Evolutionary conservation across 2,113 vertebrate species (phyloP).

Genomic region (Carettochelys insculpta): DNA sequence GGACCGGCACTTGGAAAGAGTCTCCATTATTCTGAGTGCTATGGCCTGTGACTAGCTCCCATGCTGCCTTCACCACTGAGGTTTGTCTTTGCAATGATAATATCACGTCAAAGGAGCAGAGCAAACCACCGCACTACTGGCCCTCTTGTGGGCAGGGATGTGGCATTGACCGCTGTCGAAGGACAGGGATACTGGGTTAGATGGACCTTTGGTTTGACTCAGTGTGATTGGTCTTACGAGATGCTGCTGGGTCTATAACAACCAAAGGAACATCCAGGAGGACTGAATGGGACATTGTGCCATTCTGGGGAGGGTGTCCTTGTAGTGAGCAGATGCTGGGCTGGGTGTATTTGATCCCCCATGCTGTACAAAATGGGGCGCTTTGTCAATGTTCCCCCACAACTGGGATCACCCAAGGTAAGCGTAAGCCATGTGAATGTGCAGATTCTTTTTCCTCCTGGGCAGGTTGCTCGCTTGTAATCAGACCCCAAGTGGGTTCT

Average conservation of each 20-base stretch:
- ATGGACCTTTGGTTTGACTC: no score
- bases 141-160: neutral
- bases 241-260: neutral
- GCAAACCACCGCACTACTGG: neutral
- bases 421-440: neutral
- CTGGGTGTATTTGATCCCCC: neutral
- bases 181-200: no score
- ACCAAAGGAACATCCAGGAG: neutral
- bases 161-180: no score
- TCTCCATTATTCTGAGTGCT: no score
- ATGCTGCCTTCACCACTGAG: neutral
- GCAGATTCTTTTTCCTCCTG: no score
- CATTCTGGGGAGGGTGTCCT: neutral
- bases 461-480: neutral
- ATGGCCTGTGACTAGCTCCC: no score
- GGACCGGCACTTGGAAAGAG: no score
- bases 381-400: neutral
- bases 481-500: neutral
- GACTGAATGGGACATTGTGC: neutral
- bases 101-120: neutral
- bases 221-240: neutral
- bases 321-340: neutral
- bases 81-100: neutral
- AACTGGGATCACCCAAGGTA: neutral
- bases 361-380: neutral